phyloP scores from a whole-genome alignment of 2,888 invertebrate genomes.

The Hyles lineata region DNA sequence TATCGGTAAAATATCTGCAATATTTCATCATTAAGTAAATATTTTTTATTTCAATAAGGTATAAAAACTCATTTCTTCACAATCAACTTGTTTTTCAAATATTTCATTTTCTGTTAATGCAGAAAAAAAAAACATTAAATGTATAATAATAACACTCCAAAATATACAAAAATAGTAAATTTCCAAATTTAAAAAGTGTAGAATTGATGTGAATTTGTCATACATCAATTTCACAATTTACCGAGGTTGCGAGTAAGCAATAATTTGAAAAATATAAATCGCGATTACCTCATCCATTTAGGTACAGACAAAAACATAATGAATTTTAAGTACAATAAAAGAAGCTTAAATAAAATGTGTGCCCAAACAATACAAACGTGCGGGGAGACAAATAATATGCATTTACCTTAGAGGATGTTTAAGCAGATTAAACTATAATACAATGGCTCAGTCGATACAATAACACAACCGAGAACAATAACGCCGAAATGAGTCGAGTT shows the following conservation, averaged over 20 bases:
- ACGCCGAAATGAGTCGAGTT: conserved; percentile 27
- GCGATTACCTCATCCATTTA: background rate
- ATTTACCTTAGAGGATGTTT: background rate
- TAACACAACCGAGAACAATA: conserved; percentile 35
- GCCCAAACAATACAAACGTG: conserved; percentile 35
- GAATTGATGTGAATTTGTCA: background rate
- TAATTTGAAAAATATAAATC: background rate
- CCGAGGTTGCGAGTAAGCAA: background rate
- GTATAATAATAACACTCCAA: conserved; percentile 41
- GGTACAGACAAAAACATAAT: background rate
- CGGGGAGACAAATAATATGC: conserved; percentile 11
- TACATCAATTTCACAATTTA: background rate
- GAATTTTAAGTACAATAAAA: conserved; percentile 16
- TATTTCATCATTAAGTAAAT: background rate
- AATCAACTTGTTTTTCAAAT: conserved; percentile 8
- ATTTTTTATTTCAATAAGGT: background rate
- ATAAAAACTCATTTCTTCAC: background rate
- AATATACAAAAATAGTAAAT: conserved; percentile 33
- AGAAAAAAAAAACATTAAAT: background rate
- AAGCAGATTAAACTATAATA: conserved; percentile 29
- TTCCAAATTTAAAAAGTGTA: conserved; percentile 6
- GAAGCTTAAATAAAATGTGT: conserved; percentile 22
- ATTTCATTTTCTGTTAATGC: conserved; percentile 4
- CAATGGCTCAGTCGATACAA: conserved; percentile 17
- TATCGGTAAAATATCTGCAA: background rate